Evolutionary conservation across 2,113 vertebrate species (phyloP).

Genomic region (Benitochromis conjunctus): DNA sequence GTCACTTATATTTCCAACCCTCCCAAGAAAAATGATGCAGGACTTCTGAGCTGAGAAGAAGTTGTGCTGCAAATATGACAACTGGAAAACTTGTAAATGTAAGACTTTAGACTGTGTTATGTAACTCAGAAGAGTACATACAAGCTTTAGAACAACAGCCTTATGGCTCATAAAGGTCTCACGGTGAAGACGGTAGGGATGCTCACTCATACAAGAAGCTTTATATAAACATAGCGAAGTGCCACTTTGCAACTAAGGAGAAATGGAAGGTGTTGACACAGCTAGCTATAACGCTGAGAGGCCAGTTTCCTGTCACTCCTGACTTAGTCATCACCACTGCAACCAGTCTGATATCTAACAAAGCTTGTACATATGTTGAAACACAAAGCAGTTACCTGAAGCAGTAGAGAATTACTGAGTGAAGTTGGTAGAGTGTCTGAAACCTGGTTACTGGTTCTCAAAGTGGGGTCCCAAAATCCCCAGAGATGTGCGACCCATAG

Average conservation of each 20-base stretch:
- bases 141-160: not conserved
- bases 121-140: not conserved
- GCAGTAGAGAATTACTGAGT: not conserved
- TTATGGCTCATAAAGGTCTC: not conserved
- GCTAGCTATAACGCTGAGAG: constrained; percentile 7
- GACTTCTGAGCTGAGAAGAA: not conserved
- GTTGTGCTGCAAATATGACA: not conserved
- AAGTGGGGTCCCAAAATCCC: not conserved
- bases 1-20: not conserved
- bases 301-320: not conserved
- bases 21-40: not conserved
- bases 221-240: constrained; percentile 20
- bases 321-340: constrained; percentile 1
- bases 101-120: not conserved
- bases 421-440: not conserved
- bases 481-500: not conserved
- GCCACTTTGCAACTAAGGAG: not conserved
- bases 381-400: not conserved
- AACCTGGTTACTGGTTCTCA: not conserved
- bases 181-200: not conserved
- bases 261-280: constrained; percentile 15
- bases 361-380: not conserved
- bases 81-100: not conserved
- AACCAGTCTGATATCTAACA: not conserved
- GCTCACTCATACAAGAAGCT: not conserved